Conservation (phyloP, 2,797 vertebrate species). For the Gobionotothen gibberifrons region DNA sequence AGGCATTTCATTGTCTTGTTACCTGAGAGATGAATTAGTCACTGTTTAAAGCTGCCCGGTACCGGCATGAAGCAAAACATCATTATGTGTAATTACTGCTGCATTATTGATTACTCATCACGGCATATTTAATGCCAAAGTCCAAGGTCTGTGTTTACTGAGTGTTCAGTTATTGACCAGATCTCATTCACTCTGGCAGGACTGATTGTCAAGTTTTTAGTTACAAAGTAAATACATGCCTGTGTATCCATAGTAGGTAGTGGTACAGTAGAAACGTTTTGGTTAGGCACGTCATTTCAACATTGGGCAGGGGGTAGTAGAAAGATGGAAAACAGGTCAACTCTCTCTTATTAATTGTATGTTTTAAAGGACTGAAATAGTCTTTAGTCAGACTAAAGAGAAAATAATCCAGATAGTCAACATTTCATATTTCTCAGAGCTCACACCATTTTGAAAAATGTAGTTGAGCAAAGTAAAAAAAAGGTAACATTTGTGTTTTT, state of each 20-base stretch:
- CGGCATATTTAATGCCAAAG: constrained; percentile 24
- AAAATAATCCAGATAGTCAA: background rate
- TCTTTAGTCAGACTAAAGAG: background rate
- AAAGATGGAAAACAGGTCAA: background rate
- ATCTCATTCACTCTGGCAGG: constrained; percentile 19
- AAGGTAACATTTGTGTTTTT: background rate
- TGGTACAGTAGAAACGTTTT: background rate
- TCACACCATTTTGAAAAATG: background rate
- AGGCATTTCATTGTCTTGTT: constrained; percentile 19
- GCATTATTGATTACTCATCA: constrained; percentile 25
- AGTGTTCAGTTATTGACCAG: constrained; percentile 8
- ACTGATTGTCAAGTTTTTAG: background rate
- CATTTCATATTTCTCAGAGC: background rate
- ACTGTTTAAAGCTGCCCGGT: constrained; percentile 21
- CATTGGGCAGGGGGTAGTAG: background rate
- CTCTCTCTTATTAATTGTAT: too few species aligned
- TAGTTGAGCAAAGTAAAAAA: background rate
- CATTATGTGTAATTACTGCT: constrained; percentile 38
- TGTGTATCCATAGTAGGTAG: background rate
- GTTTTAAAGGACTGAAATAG: background rate
- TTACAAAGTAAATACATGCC: constrained; percentile 9
- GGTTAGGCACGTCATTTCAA: background rate
- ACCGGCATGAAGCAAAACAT: constrained; percentile 24
- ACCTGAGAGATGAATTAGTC: constrained; percentile 39
- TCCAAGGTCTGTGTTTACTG: constrained; percentile 29